A percentile compares a stretch with the other conserved stretches of the same genome.
Evolutionary conservation across 2,113 vertebrate species (phyloP).

Genomic region (Oreochromis niloticus): DNA sequence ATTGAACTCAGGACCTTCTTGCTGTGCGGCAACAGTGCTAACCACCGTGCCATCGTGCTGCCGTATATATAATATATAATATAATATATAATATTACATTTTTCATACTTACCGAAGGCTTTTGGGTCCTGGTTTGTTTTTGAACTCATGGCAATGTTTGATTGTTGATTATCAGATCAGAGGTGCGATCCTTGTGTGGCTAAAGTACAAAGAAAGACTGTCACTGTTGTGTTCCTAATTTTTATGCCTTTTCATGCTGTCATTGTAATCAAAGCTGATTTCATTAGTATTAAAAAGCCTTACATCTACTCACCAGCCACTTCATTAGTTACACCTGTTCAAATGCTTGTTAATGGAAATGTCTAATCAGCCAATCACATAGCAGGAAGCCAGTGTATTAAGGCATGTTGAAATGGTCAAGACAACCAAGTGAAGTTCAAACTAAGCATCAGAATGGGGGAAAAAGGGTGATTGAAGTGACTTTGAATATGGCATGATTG

Average conservation of each 20-base stretch:
- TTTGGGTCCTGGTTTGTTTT: neutral
- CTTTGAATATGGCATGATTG: neutral
- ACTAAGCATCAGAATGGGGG: neutral
- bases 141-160: slow-evolving; percentile 17
- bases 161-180: neutral
- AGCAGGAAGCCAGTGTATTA: neutral
- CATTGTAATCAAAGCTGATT: neutral
- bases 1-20: no score
- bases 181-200: neutral
- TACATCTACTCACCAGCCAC: neutral
- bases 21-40: no score
- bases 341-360: neutral
- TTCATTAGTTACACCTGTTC: neutral
- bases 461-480: fast-evolving
- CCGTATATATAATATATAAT: neutral
- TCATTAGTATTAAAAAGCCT: neutral
- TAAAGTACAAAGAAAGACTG: neutral
- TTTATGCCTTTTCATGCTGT: neutral
- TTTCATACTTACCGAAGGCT: slow-evolving; percentile 19
- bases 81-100: neutral
- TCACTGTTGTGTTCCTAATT: neutral
- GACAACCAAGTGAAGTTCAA: neutral
- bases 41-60: no score
- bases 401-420: neutral
- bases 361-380: neutral